Base-by-base conservation (phyloP, 2,113 vertebrate species). In the Varanus salvator region DNA sequence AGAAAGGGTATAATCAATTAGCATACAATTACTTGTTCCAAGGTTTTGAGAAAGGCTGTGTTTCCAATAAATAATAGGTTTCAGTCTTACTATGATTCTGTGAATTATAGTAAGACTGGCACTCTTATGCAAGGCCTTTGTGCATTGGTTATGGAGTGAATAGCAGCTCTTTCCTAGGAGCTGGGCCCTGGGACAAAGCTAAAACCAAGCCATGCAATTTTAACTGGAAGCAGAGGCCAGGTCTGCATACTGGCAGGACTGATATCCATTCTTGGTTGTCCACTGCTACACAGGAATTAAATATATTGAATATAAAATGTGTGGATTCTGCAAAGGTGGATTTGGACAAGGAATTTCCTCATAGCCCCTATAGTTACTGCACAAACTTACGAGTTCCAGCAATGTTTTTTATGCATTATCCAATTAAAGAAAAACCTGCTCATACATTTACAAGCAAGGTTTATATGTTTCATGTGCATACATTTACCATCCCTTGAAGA, bases 401-500 rank as follows among this genome's bases (percentile, higher is more conserved):
- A 78, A 44, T 77, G 75, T 11, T 31, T 80, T 80, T 87, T 87
- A 87, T 80, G 29, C 44, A 76, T 48, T 64, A 54, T 44, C 74
- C 44, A 34, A 77, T 77, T 50, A 66, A 66, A 87, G 69, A 80
- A 87, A 87, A 50, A 80, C 44, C 29, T 52, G 17, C 76, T 87
- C 44, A 80, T 87, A 52, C 86, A 80, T 87, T 87, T 87, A 87
- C 75, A 80, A 87, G 76, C 86, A 69, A 50, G 29, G 60, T 87
- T 87, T 87, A 87, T 78, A 80, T 31, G 27, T 52, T 80, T 87
- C 29, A 44, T 80, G 44, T 69, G 27, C 44, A 60, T 50, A 17
- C 86, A 69, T 87, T 68, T 87, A 50, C 29, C 21, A 29, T 52
- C 64, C 48, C 17, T 44, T n/a, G 29, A 68, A 87, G 75, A 87